Evolutionary conservation across 23 tunicate genomes (phyloP), one percentile per base, ranked within the genome.

Genomic region (Aplidium turbinatum): DNA sequence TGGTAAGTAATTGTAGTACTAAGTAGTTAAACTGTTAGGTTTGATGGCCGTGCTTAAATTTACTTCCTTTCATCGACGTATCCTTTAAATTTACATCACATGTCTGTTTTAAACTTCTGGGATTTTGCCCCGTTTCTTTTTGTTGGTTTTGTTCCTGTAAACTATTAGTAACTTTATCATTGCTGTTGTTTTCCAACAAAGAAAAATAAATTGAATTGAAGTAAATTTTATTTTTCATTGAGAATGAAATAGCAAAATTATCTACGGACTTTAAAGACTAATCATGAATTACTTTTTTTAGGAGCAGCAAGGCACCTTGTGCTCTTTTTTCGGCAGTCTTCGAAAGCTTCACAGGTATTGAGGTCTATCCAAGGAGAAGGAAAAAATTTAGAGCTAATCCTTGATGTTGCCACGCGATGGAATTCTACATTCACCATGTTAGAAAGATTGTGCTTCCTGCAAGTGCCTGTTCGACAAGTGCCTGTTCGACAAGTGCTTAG

Each of bases 231-330:
- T 16, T n/a, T n/a, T n/a, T n/a, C n/a, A n/a, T n/a, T n/a, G n/a
- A n/a, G n/a, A n/a, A n/a, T n/a, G n/a, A n/a, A n/a, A n/a, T n/a
- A n/a, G n/a, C n/a, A n/a, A n/a, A n/a, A n/a, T n/a, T n/a, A n/a
- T n/a, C n/a, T n/a, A n/a, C n/a, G n/a, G n/a, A n/a, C n/a, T n/a
- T n/a, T n/a, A n/a, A 9, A 54, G 21, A 54, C 61, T n/a, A 5
- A 11, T 21, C 24, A 16, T 28, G 31, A 36, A 60, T 9, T 6
- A 4, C 18, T 31, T n/a, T 4, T 61, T 60, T 76, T 39, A 60
- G 81, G 81, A 28, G 81, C 81, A 39, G 81, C 57, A 23, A 58
- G 81, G 61, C 81, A 76, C 52, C 81, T 76, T 7, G 81, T 61
- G 7, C 13, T 58, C 16, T 76, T 60, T 42, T 76, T 76, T 42